phyloP scores from a whole-genome alignment of 2,888 invertebrate genomes.

The Brachyptera putata region DNA sequence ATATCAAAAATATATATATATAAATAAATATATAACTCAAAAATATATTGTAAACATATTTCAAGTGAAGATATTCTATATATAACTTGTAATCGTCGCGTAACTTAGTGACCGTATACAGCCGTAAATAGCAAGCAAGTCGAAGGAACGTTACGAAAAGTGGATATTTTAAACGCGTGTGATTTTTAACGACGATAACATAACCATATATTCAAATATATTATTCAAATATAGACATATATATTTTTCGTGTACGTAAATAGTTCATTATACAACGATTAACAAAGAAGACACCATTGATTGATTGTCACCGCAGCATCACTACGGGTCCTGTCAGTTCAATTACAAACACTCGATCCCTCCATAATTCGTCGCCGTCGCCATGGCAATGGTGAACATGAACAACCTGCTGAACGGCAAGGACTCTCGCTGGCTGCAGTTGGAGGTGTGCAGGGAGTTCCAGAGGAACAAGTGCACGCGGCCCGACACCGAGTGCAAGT shows the following conservation, averaged over 20 bases:
- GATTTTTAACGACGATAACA: slow-evolving; percentile 25
- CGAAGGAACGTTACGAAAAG: not conserved
- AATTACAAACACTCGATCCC: slow-evolving; percentile 30
- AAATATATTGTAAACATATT: slow-evolving; percentile 28
- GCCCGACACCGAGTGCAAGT: slow-evolving; percentile 99
- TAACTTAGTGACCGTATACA: not conserved
- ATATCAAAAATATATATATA: slow-evolving; percentile 31
- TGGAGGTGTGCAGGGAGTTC: slow-evolving; percentile 99
- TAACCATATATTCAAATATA: slow-evolving; percentile 26
- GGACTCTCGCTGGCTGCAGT: slow-evolving; percentile 99
- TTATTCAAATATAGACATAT: slow-evolving; percentile 25
- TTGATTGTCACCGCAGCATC: slow-evolving; percentile 22
- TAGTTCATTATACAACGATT: slow-evolving; percentile 19
- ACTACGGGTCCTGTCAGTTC: slow-evolving; percentile 26
- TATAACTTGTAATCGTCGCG: not conserved
- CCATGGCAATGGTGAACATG: slow-evolving; percentile 90
- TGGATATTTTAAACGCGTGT: slow-evolving; percentile 24
- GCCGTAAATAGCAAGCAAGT: not conserved
- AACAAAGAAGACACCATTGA: no score
- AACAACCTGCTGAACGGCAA: slow-evolving; percentile 96
- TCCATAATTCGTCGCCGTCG: slow-evolving; percentile 21
- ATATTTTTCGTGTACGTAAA: slow-evolving; percentile 31
- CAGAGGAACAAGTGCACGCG: slow-evolving; percentile 99
- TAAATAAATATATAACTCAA: slow-evolving; percentile 28
- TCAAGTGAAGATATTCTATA: slow-evolving; percentile 20